These are phyloP conservation scores for Perca flavescens DNA, from an alignment of 2,113 vertebrate species.

Conservation along the genomic window DNA sequence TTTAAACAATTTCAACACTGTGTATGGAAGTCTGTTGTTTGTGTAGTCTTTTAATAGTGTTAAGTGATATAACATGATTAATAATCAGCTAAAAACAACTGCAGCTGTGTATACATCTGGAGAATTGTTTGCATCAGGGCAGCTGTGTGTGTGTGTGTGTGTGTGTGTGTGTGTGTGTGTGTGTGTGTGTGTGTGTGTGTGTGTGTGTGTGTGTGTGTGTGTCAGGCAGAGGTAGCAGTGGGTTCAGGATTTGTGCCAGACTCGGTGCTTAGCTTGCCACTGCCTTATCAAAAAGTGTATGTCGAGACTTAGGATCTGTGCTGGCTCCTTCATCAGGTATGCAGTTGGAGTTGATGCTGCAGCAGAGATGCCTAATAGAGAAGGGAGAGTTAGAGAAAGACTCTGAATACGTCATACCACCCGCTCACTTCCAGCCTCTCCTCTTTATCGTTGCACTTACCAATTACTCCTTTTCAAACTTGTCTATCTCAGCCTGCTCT, in stretches of 20 bases:
- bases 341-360: slow-evolving; percentile 72
- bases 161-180: too few relatives aligned
- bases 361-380: slow-evolving; percentile 72
- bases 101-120: not conserved
- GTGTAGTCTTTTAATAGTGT: not conserved
- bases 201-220: not conserved
- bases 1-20: not conserved
- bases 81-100: not conserved
- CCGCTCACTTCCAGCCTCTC: slow-evolving; percentile 59
- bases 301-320: slow-evolving; percentile 52
- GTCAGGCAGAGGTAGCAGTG: slow-evolving; percentile 32
- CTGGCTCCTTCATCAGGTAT: slow-evolving; percentile 75
- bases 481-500: slow-evolving; percentile 62
- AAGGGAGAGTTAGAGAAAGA: slow-evolving; percentile 55
- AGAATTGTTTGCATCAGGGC: too few relatives aligned
- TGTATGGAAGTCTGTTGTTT: not conserved
- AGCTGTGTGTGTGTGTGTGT: too few relatives aligned
- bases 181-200: not conserved
- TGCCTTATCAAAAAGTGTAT: slow-evolving; percentile 42
- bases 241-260: slow-evolving; percentile 60
- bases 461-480: slow-evolving; percentile 75
- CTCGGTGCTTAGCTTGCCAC: slow-evolving; percentile 57
- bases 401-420: slow-evolving; percentile 63
- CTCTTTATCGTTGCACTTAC: slow-evolving; percentile 60
- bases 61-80: not conserved